phyloP scores from a whole-genome alignment of 2,113 vertebrate species.

The Chiloscyllium plagiosum region DNA sequence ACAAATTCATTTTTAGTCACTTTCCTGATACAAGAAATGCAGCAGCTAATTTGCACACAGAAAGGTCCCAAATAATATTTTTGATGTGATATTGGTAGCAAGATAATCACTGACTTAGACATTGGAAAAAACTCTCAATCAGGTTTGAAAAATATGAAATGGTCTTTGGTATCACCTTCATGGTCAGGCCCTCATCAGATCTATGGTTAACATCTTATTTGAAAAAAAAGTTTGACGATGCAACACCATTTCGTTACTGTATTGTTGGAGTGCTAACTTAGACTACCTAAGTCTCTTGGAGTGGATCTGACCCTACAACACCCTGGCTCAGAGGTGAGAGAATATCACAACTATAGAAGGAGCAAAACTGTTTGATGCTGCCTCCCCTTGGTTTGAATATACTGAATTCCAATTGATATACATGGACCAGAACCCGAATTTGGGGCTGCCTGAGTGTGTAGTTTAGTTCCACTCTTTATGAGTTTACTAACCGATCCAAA shows the following conservation, averaged over 20 bases:
- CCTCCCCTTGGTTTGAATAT: not conserved
- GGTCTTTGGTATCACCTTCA: not conserved
- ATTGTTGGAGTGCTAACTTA: not conserved
- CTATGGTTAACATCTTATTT: not conserved
- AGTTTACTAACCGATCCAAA: not conserved
- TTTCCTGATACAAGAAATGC: not conserved
- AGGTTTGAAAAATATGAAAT: not conserved
- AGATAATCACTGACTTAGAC: not conserved
- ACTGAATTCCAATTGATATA: not conserved
- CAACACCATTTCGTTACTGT: not conserved
- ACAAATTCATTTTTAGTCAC: not conserved
- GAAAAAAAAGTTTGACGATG: not conserved
- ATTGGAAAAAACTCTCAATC: not conserved
- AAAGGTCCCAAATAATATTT: not conserved
- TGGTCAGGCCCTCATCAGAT: not conserved
- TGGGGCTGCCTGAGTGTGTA: not conserved
- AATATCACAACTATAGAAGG: not conserved
- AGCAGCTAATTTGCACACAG: not conserved
- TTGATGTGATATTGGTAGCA: not conserved
- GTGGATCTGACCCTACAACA: not conserved
- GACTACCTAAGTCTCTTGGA: not conserved
- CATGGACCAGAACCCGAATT: not conserved
- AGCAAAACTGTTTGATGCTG: not conserved
- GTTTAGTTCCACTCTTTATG: not conserved
- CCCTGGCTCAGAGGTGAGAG: not conserved